Percentiles rank a stretch among this genome's conserved stretches.
Conservation (phyloP, 2,797 vertebrate species). For the Threskiornis aethiopicus region DNA sequence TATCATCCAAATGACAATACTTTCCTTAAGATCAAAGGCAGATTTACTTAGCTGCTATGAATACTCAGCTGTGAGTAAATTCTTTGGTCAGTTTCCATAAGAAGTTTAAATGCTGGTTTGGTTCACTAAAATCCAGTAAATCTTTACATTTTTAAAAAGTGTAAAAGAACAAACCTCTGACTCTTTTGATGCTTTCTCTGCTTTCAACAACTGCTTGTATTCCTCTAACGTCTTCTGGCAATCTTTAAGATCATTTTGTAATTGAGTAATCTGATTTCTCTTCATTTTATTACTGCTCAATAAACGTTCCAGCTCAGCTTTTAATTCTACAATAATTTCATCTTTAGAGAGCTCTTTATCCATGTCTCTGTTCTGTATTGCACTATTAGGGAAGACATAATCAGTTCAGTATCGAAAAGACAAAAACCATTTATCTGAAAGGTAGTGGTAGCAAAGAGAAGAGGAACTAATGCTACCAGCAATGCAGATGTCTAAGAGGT, state of each 20-base stretch:
- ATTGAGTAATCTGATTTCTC: constrained; percentile 82
- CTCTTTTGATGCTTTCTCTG: constrained; percentile 64
- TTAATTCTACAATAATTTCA: constrained; percentile 81
- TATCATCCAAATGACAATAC: not conserved
- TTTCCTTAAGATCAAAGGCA: not conserved
- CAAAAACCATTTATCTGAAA: not conserved
- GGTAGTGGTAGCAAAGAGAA: not conserved
- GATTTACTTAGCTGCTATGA: not conserved
- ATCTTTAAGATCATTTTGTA: constrained; percentile 82
- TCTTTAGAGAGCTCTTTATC: constrained; percentile 82
- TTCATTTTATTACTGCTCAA: constrained; percentile 87
- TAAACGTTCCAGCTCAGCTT: constrained; percentile 86
- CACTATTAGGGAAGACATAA: constrained; percentile 41
- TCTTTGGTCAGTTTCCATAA: not conserved
- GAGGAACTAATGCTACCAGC: not conserved
- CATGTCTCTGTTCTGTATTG: constrained; percentile 61
- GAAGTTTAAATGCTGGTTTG: not conserved
- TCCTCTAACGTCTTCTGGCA: constrained; percentile 71
- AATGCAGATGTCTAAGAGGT: not conserved
- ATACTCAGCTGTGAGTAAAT: not conserved
- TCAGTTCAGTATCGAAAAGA: not conserved
- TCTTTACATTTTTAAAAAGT: not conserved
- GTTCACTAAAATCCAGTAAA: not conserved
- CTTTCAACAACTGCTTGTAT: constrained; percentile 77
- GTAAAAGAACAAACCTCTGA: constrained; percentile 69